Conservation (phyloP, 2,113 vertebrate genomes). For the Penelope pileata region DNA sequence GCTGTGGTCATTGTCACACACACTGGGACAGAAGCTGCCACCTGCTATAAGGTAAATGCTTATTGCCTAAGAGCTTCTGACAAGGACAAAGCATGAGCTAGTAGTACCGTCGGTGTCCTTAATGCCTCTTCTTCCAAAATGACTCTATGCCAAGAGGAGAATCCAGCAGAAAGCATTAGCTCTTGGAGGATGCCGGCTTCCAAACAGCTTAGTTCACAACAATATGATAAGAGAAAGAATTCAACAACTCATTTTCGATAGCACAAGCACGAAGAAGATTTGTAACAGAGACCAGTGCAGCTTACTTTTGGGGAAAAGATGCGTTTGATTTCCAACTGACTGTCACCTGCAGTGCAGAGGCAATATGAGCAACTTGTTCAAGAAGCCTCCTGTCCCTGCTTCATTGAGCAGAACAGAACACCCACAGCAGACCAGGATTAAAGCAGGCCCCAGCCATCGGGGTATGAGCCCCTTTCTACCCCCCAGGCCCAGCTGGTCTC, state of each 20-base stretch:
- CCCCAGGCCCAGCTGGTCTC: not conserved
- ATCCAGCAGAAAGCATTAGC: not conserved
- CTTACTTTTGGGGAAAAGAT: not conserved
- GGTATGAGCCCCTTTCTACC: not conserved
- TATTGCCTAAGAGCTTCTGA: not conserved
- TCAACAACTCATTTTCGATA: not conserved
- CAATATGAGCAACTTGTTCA: not conserved
- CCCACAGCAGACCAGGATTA: not conserved
- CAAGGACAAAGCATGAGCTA: not conserved
- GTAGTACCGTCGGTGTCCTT: not conserved
- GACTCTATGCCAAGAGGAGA: not conserved
- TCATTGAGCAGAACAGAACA: not conserved
- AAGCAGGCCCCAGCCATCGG: not conserved
- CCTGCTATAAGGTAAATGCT: not conserved
- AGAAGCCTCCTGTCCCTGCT: not conserved
- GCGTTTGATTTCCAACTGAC: not conserved
- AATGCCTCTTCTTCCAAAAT: not conserved
- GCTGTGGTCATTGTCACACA: not conserved
- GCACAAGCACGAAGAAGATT: constrained; percentile 21
- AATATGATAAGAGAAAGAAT: not conserved
- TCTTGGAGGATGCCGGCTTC: not conserved
- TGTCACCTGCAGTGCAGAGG: not conserved
- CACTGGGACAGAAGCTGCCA: not conserved
- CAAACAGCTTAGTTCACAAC: not conserved
- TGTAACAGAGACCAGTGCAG: not conserved